Evolutionary conservation across 2,113 vertebrate genomes (phyloP), one percentile per base, ranked within the genome.

Genomic region (Mugil cephalus): DNA sequence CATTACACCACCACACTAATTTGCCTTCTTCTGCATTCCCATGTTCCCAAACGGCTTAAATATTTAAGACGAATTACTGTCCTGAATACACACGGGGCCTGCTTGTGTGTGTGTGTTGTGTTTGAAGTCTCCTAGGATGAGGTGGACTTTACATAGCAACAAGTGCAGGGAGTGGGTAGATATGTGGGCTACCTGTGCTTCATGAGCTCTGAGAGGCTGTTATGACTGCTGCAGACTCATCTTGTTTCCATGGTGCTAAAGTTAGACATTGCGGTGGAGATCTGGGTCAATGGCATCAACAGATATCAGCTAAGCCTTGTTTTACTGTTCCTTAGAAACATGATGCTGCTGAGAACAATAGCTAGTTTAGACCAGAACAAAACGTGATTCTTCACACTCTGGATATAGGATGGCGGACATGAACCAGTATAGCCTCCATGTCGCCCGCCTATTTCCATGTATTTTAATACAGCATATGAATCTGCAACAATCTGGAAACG

Each of bases 181-280:
- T 48, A 38, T 59, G 74, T 84, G 75, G 72, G 56, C 75, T 82
- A 77, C 74, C 82, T 87, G 67, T 9, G 64, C 67, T 35, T 45
- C 59, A 50, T 18, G 30, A 48, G 40, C 50, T 8, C 40, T 18
- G 40, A 71, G 45, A 50, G 51, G 71, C 56, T 78, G 73, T 45
- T 66, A 19, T 69, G 70, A 68, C 35, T 46, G 48, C 14, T 47
- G 15, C 14, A 30, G 62, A 79, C 79, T 55, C 42, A 3, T 69
- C 34, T n/a, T 60, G 63, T 67, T 68, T 74, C 65, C 12, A 52
- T 4, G 2, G 56, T n/a, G 65, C 74, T 81, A 76, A 86, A 56
- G 54, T 79, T 71, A 69, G 56, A 12, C 5, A 0, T 12, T 8
- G 18, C 38, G 17, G 42, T 6, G 40, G 18, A 19, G 47, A 70